These are phyloP conservation scores for Urophycis tenuis DNA, from an alignment of 2,797 vertebrate species.

Conservation along the genomic window DNA sequence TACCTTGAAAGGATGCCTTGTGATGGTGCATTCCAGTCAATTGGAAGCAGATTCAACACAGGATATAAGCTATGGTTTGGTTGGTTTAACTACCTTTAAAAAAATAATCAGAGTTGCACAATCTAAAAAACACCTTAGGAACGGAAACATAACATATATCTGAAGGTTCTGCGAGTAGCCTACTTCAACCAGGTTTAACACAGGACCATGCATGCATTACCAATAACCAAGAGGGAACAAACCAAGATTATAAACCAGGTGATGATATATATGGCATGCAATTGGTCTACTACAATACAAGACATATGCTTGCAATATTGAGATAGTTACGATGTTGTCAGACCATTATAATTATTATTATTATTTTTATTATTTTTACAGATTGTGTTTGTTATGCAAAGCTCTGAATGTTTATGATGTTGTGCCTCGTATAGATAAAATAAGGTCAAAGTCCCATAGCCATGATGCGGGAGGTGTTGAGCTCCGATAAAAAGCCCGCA, in stretches of 20 bases:
- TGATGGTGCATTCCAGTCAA: not conserved
- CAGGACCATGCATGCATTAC: not conserved
- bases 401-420: conserved; percentile 1
- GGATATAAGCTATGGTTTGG: not conserved
- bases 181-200: not conserved
- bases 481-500: not conserved
- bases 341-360: not conserved
- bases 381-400: not conserved
- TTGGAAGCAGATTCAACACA: not conserved
- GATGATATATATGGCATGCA: not conserved
- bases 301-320: not conserved
- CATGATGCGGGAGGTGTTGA: not conserved
- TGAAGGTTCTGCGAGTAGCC: not conserved
- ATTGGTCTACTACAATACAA: not conserved
- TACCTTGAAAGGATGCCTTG: not conserved
- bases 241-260: not conserved
- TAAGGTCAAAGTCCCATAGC: not conserved
- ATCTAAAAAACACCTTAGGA: not conserved
- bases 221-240: not conserved
- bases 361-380: not conserved
- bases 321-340: not conserved
- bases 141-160: not conserved
- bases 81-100: not conserved
- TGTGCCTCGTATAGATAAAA: not conserved
- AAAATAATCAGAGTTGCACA: not conserved